These are phyloP conservation scores for Muscidifurax raptorellus DNA, from an alignment of 1,140 invertebrate species.

Conservation along the genomic window DNA sequence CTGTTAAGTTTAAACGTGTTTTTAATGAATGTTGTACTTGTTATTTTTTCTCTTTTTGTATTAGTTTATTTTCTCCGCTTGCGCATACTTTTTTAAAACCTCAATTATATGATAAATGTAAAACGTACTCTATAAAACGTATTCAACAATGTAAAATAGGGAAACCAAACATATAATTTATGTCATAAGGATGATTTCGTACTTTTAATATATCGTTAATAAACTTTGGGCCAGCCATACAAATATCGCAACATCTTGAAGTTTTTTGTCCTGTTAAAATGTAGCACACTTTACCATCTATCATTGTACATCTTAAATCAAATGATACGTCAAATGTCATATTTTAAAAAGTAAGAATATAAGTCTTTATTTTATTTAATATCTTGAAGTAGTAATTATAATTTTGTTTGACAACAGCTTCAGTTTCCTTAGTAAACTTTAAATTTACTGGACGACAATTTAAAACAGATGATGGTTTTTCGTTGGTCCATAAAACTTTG, in stretches of 20 bases:
- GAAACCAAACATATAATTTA: not conserved
- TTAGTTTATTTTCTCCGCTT: not conserved
- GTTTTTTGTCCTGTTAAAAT: not conserved
- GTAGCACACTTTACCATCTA: not conserved
- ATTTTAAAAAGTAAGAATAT: too few relatives aligned
- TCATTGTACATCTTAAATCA: too few relatives aligned
- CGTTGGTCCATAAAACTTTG: too few relatives aligned
- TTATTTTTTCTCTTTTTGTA: not conserved
- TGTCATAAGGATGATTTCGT: too few relatives aligned
- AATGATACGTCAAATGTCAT: too few relatives aligned
- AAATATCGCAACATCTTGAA: not conserved
- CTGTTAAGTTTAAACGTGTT: not conserved
- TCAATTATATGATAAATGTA: constrained; percentile 12
- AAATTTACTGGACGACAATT: too few relatives aligned
- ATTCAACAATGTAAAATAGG: not conserved
- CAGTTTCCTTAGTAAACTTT: too few relatives aligned
- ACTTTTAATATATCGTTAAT: not conserved
- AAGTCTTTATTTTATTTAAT: too few relatives aligned
- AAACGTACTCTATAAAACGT: not conserved
- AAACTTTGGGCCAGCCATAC: not conserved
- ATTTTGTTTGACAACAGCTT: too few relatives aligned
- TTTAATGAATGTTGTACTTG: not conserved
- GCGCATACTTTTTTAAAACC: not conserved
- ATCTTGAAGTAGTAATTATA: too few relatives aligned
- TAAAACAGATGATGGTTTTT: too few relatives aligned